Percentiles rank a stretch among this genome's conserved stretches.
phyloP scores from a whole-genome alignment of 2,888 invertebrate species.

The Mythimna pallens region DNA sequence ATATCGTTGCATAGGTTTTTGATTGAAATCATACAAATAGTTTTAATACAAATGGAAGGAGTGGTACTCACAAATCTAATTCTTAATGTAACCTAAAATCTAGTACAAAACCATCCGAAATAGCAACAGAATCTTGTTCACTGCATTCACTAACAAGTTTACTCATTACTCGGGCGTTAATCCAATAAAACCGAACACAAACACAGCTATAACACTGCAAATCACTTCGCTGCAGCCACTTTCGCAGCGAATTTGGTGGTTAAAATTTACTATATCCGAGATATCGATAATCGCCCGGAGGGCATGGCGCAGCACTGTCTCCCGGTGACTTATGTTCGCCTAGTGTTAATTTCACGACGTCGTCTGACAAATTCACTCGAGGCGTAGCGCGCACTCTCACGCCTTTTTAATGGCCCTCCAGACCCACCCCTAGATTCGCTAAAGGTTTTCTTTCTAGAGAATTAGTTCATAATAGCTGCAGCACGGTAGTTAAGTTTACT shows the following conservation, averaged over 20 bases:
- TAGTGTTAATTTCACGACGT: conserved; percentile 86
- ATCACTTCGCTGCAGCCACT: conserved; percentile 42
- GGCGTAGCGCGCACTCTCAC: conserved; percentile 73
- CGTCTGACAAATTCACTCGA: conserved; percentile 83
- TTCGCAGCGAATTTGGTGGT: conserved; percentile 41
- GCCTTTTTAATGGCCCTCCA: conserved; percentile 74
- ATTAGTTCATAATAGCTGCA: conserved; percentile 69
- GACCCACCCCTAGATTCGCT: conserved; percentile 63
- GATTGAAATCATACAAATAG: background rate
- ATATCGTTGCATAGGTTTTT: too few relatives aligned
- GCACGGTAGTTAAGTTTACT: conserved; percentile 57
- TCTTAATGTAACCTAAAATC: background rate
- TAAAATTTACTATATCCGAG: conserved; percentile 55
- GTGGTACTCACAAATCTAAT: background rate
- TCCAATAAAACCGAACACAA: conserved; percentile 38
- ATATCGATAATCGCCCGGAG: conserved; percentile 75
- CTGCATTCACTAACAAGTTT: conserved; percentile 38
- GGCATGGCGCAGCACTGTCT: conserved; percentile 71
- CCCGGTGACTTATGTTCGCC: conserved; percentile 82
- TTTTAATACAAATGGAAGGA: background rate
- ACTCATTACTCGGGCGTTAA: conserved; percentile 45
- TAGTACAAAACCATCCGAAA: background rate
- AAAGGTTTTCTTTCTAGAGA: conserved; percentile 70
- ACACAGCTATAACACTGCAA: conserved; percentile 50
- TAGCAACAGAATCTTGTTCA: conserved; percentile 14